phyloP scores from a whole-genome alignment of 2,113 vertebrate genomes.

The Leptodactylus fuscus region DNA sequence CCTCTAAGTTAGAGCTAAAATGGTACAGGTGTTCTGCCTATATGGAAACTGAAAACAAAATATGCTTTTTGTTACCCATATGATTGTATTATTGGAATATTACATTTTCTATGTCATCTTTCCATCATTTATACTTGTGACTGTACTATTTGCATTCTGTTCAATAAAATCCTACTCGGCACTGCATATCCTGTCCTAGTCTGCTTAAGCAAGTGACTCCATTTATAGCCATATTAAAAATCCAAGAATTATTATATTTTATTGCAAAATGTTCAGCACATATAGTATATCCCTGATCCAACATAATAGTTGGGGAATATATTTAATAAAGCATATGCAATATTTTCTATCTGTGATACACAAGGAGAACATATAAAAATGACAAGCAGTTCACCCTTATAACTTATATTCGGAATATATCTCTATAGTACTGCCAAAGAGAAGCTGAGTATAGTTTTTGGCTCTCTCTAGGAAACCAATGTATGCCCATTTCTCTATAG shows the following conservation, averaged over 20 bases:
- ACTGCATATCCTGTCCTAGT: neutral
- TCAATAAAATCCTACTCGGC: neutral
- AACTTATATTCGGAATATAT: too few relatives aligned
- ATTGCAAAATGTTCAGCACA: neutral
- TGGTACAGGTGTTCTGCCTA: neutral
- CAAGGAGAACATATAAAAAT: too few relatives aligned
- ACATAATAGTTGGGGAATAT: too few relatives aligned
- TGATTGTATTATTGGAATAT: neutral
- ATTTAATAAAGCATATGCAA: too few relatives aligned
- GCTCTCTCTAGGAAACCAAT: too few relatives aligned
- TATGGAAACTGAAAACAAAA: neutral
- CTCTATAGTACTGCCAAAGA: too few relatives aligned
- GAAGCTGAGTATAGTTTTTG: too few relatives aligned
- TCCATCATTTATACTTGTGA: neutral
- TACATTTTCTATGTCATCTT: neutral
- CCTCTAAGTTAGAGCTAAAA: neutral
- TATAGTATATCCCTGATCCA: too few relatives aligned
- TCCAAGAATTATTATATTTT: neutral
- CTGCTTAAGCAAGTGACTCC: neutral
- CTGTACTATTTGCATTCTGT: conserved; percentile 5
- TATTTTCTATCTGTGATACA: too few relatives aligned
- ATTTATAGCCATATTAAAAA: neutral
- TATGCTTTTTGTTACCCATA: neutral
- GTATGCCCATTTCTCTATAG: too few relatives aligned
- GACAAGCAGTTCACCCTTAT: too few relatives aligned